Evolutionary conservation across 2,113 vertebrate genomes (phyloP).

Genomic region (Colinus virginianus): DNA sequence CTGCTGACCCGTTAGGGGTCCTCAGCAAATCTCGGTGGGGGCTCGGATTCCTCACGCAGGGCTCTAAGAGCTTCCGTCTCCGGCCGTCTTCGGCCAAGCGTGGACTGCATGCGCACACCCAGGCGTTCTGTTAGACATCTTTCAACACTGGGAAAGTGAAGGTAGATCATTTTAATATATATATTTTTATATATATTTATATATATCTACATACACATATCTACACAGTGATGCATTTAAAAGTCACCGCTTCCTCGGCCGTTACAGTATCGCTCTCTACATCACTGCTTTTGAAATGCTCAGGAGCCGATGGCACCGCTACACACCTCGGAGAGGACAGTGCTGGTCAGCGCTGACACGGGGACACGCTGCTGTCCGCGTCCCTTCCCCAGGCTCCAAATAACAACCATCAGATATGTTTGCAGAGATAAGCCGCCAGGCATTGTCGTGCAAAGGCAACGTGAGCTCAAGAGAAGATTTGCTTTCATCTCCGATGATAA

Average conservation of each 20-base stretch:
- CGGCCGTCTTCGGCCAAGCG: background rate
- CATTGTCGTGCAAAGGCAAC: background rate
- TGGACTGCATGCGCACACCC: background rate
- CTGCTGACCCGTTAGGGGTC: background rate
- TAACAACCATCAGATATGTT: background rate
- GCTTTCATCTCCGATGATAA: background rate
- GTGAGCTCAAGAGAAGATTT: background rate
- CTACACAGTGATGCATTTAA: conserved; percentile 15
- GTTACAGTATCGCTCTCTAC: background rate
- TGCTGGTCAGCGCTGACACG: too few species aligned
- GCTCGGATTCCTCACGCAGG: background rate
- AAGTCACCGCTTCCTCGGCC: background rate
- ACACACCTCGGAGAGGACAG: too few species aligned
- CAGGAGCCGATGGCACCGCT: background rate
- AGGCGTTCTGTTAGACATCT: background rate
- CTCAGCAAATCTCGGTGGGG: background rate
- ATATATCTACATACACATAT: conserved; percentile 54
- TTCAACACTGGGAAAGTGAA: conserved; percentile 41
- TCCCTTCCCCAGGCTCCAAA: background rate
- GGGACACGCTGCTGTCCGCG: background rate
- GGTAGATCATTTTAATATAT: conserved; percentile 58
- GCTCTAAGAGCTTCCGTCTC: conserved; percentile 1
- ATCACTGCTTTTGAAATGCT: conserved; percentile 20
- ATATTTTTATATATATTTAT: conserved; percentile 28
- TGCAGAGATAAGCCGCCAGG: conserved; percentile 5